Percentiles rank a stretch among this genome's conserved stretches.
These are phyloP conservation scores for Lissonota sp. DNA, from an alignment of 2,888 invertebrate species.

Conservation along the genomic window DNA sequence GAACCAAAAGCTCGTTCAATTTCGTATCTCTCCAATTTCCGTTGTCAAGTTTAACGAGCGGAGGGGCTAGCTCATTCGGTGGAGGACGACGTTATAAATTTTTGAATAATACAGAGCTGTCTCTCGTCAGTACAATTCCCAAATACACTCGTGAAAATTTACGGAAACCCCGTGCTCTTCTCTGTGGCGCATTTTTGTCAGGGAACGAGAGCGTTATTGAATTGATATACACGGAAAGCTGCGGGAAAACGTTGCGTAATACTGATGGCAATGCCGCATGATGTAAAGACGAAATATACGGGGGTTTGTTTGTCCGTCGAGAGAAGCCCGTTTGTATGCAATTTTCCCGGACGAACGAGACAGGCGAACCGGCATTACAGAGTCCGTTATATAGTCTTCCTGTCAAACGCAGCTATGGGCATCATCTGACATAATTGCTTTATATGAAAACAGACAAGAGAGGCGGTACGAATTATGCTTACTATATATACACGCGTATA, in stretches of 20 bases:
- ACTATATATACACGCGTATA: no score
- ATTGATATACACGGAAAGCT: constrained; percentile 21
- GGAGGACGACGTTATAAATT: no score
- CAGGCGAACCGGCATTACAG: constrained; percentile 72
- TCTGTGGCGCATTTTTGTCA: no score
- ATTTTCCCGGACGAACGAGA: constrained; percentile 65
- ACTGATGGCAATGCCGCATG: constrained; percentile 8
- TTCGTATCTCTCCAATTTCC: no score
- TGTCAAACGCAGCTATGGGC: constrained; percentile 78
- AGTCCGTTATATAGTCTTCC: constrained; percentile 79
- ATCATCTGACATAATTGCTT: constrained; percentile 78
- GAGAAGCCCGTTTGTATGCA: constrained; percentile 39
- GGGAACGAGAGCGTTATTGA: not conserved
- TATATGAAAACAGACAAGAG: constrained; percentile 75
- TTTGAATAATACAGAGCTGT: no score
- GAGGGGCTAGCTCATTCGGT: no score
- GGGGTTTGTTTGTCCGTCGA: constrained; percentile 27
- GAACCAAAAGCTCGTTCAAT: no score
- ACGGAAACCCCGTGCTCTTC: no score
- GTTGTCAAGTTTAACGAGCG: no score
- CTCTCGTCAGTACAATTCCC: no score
- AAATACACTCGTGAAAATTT: no score
- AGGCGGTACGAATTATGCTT: constrained; percentile 52
- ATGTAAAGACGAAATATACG: not conserved
- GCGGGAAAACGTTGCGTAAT: constrained; percentile 57